Evolutionary conservation across 2,113 vertebrate genomes (phyloP), one percentile per base, ranked within the genome.

Genomic region (Lampris megalopsis): DNA sequence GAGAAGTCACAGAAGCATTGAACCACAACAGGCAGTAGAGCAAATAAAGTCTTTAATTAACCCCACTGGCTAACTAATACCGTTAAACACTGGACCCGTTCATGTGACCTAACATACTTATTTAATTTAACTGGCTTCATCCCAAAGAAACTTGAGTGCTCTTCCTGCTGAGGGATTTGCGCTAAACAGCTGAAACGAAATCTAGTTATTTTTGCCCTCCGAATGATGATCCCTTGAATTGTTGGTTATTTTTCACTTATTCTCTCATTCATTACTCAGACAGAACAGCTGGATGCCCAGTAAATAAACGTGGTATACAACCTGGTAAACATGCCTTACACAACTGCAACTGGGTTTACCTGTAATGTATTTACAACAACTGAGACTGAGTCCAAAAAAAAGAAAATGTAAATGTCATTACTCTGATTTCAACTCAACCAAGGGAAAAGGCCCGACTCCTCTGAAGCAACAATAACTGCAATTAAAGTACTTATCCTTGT

Each of bases 1-100:
- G 70, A 80, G 82, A 77, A 63, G 60, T 84, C 86, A 86, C 64
- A 53, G 36, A 76, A 56, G 48, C 63, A 70, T 63, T 43, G 73
- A 74, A 73, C 53, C 58, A 47, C 37, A 48, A 41, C n/a, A 37
- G 67, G 62, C 41, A 65, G 9, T 45, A 65, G 9, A 13, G 2
- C 57, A 81, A 79, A 81, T 80, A 71, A 79, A 64, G 9, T 3
- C 61, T 68, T 57, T 63, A 73, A 81, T 85, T 73, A 61, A 47
- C 40, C 73, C 74, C 56, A 54, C 67, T 67, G 50, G 48, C 54
- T 73, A 77, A 81, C 35, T 73, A 50, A 35, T 9, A 49, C 58
- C 59, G 57, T 59, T 38, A 58, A 48, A 47, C 63, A 59, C 48
- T 63, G 65, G 58, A 68, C 64, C 63, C 35, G 47, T 67, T 63